Evolutionary conservation across 2,888 invertebrate species (phyloP).

Genomic region (Latheticus oryzae): DNA sequence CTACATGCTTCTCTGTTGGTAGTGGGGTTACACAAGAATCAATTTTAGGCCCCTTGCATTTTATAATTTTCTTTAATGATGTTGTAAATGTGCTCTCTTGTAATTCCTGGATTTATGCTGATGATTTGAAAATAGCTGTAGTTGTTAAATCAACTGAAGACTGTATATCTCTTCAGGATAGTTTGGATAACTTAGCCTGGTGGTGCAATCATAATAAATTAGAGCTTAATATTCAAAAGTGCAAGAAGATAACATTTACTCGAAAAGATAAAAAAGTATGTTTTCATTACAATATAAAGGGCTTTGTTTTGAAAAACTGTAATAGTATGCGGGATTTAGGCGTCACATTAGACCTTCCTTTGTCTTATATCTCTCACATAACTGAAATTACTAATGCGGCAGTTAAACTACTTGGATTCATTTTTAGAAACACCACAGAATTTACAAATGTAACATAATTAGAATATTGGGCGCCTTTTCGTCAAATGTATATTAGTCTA

Average conservation of each 20-base stretch:
- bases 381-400: no score
- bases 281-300: background rate
- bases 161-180: background rate
- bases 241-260: background rate
- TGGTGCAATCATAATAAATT: background rate
- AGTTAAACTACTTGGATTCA: no score
- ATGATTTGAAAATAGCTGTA: background rate
- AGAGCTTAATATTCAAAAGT: background rate
- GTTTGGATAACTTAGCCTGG: background rate
- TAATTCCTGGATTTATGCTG: background rate
- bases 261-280: background rate
- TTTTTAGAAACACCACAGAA: no score
- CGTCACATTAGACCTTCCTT: background rate
- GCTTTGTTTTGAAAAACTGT: background rate
- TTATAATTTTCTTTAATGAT: background rate
- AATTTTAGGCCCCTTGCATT: background rate
- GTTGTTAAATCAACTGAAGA: background rate
- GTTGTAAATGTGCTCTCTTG: background rate
- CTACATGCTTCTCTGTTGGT: background rate
- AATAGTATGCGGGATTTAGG: background rate
- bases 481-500: no score
- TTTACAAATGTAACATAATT: no score
- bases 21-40: background rate
- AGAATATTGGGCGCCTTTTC: no score
- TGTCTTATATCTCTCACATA: background rate